These are phyloP conservation scores for Herpetotheres cachinnans DNA, from an alignment of 2,113 vertebrate species.

Conservation along the genomic window DNA sequence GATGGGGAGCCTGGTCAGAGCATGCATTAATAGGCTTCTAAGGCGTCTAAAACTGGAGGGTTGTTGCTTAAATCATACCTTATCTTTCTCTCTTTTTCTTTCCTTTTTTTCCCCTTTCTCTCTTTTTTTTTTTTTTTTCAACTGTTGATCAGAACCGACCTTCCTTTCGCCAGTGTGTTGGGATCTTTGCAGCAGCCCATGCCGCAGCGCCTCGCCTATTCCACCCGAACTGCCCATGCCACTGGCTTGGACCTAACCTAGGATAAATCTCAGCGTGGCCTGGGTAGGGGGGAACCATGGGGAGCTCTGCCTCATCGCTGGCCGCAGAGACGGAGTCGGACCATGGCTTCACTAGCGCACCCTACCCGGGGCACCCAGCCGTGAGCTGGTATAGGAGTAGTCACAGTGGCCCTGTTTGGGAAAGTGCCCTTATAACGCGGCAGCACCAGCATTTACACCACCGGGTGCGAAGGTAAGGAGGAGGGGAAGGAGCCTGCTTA, in stretches of 20 bases:
- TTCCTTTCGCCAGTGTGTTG: conserved; percentile 55
- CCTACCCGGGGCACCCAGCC: conserved; percentile 82
- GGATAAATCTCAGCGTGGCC: conserved; percentile 58
- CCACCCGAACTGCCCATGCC: conserved; percentile 39
- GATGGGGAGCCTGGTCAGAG: neutral
- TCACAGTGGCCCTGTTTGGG: conserved; percentile 86
- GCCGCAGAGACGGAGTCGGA: conserved; percentile 92
- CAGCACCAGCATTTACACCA: conserved; percentile 81
- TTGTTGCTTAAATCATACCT: conserved; percentile 47
- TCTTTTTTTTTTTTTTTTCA: neutral
- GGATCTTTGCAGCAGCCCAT: conserved; percentile 68
- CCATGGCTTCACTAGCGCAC: conserved; percentile 84
- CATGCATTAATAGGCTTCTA: neutral
- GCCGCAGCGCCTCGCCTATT: conserved; percentile 30
- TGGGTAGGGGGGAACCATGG: conserved; percentile 80
- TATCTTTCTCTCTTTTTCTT: conserved; percentile 69
- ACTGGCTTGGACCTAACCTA: conserved; percentile 69
- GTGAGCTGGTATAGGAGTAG: conserved; percentile 90
- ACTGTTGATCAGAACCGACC: conserved; percentile 59
- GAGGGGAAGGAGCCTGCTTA: neutral
- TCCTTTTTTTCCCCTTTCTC: neutral
- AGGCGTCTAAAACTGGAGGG: neutral
- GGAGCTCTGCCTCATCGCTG: conserved; percentile 95
- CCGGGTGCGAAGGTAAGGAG: conserved; percentile 89
- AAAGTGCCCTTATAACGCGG: conserved; percentile 82